A percentile compares a stretch with the other conserved stretches of the same genome.
Evolutionary conservation across 2,797 vertebrate genomes (phyloP).

Genomic region (Halcyon badia): DNA sequence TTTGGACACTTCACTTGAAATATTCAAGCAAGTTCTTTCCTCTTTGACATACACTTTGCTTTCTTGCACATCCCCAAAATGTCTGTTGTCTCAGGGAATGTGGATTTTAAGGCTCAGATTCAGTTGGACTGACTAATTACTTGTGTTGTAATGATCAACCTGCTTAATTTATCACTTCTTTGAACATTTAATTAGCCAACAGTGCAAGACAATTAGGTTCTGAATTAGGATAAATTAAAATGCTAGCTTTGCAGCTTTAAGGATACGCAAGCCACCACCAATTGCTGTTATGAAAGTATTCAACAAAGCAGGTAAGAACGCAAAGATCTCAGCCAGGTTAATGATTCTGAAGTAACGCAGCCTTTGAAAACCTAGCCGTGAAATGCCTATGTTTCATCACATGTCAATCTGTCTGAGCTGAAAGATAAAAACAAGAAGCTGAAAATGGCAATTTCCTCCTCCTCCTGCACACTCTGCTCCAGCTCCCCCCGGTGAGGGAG

Average conservation of each 20-base stretch:
- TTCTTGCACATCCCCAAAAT: not conserved
- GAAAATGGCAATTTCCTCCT: constrained; percentile 19
- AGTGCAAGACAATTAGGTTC: constrained; percentile 85
- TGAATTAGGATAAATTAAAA: constrained; percentile 88
- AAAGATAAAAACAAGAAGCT: not conserved
- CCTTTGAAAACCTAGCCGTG: constrained; percentile 18
- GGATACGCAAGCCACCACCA: constrained; percentile 72
- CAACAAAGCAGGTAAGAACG: constrained; percentile 57
- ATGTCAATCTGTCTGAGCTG: not conserved
- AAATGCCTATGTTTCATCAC: not conserved
- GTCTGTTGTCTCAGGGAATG: constrained; percentile 47
- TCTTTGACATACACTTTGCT: not conserved
- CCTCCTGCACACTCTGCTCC: not conserved
- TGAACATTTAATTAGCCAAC: constrained; percentile 89
- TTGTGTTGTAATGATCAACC: constrained; percentile 85
- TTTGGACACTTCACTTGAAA: not conserved
- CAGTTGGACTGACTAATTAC: constrained; percentile 82
- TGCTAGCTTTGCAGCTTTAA: constrained; percentile 81
- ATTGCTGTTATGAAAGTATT: constrained; percentile 64
- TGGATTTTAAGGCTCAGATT: constrained; percentile 55
- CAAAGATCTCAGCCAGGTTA: constrained; percentile 45
- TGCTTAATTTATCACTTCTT: constrained; percentile 88
- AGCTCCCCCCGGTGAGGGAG: not conserved
- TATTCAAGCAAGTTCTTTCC: not conserved
- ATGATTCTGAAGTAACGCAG: constrained; percentile 26